Conservation (phyloP, 1,140 invertebrate genomes). For the Brachionus rotundiformis region DNA sequence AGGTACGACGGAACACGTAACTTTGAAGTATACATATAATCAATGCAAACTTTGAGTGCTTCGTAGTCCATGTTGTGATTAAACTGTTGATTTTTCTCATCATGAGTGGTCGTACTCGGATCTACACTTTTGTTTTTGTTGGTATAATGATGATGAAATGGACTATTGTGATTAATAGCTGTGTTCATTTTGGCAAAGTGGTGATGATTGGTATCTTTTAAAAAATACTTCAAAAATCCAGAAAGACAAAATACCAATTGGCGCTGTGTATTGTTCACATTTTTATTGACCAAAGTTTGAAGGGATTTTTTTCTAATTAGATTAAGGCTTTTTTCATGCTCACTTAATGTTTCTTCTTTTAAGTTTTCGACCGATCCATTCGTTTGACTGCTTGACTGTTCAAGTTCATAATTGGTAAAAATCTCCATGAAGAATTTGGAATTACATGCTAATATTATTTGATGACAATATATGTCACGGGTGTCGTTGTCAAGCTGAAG, state of each 20-base stretch:
- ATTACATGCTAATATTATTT: conserved; percentile 41
- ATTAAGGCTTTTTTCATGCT: neutral
- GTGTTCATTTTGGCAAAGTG: conserved; percentile 38
- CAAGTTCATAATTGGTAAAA: conserved; percentile 29
- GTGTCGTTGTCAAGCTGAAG: conserved; percentile 37
- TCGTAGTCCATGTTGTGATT: conserved; percentile 45
- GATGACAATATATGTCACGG: conserved; percentile 22
- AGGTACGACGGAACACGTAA: conserved; percentile 13
- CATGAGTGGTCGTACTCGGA: neutral
- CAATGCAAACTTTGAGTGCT: conserved; percentile 42
- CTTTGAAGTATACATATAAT: conserved; percentile 41
- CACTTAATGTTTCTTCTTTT: neutral
- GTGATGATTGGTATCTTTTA: conserved; percentile 46
- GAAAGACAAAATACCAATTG: conserved; percentile 48
- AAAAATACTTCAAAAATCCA: conserved; percentile 43
- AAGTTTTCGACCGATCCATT: neutral
- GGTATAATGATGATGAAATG: conserved; percentile 35
- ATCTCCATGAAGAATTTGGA: conserved; percentile 50
- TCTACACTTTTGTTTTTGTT: conserved; percentile 8
- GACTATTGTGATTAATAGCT: conserved; percentile 34
- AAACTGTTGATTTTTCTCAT: conserved; percentile 28
- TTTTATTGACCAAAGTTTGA: conserved; percentile 18
- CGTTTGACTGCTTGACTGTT: neutral
- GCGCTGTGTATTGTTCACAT: conserved; percentile 27
- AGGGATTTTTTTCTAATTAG: conserved; percentile 10